These are phyloP conservation scores for Ceratothoa steindachneri DNA, from an alignment of 2,888 invertebrate species.

Conservation along the genomic window DNA sequence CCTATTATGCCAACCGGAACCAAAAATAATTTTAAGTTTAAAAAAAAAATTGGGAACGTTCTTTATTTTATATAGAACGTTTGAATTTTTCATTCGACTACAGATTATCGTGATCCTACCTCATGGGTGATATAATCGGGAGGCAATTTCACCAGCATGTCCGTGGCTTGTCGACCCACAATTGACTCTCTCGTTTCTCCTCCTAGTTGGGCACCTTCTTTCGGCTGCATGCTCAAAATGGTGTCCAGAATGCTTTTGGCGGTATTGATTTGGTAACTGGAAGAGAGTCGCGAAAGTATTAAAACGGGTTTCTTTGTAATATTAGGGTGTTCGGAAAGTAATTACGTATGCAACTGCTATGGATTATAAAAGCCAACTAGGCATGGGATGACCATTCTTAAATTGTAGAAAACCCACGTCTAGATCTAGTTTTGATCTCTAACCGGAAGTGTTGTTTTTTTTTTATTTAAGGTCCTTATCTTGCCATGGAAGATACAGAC, in stretches of 20 bases:
- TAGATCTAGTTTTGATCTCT: not conserved
- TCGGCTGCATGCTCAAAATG: constrained; percentile 93
- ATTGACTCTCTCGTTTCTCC: constrained; percentile 90
- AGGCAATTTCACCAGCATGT: constrained; percentile 84
- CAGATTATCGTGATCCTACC: too few relatives aligned
- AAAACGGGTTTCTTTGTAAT: not conserved
- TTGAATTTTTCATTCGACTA: too few relatives aligned
- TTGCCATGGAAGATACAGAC: too few relatives aligned
- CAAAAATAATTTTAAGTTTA: too few relatives aligned
- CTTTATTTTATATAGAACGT: too few relatives aligned
- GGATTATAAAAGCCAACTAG: not conserved
- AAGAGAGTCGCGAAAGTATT: too few relatives aligned
- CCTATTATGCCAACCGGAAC: too few relatives aligned
- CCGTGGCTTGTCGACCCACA: constrained; percentile 85
- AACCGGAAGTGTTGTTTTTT: too few relatives aligned
- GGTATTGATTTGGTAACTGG: constrained; percentile 85
- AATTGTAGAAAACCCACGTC: not conserved
- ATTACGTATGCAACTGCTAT: too few relatives aligned
- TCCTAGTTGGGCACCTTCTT: constrained; percentile 83
- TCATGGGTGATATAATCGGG: constrained; percentile 82
- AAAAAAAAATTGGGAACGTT: too few relatives aligned
- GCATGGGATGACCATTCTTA: not conserved
- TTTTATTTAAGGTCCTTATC: too few relatives aligned
- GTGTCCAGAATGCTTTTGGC: constrained; percentile 89
- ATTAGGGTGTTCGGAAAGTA: too few relatives aligned